phyloP scores from a whole-genome alignment of 2,113 vertebrate genomes.

The Cyphomyrus plagiostoma region DNA sequence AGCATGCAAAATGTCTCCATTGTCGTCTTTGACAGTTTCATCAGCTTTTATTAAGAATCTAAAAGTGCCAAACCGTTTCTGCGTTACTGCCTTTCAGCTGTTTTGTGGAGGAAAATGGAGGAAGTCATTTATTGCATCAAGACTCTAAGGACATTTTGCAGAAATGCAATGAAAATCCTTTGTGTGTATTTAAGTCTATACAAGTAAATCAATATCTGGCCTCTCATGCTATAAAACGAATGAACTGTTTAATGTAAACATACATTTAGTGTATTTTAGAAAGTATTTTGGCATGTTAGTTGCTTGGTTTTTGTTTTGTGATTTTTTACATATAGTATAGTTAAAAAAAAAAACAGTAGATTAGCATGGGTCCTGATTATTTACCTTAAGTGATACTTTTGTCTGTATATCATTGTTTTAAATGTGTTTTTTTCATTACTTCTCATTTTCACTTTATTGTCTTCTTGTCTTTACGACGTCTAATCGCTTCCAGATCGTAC shows the following conservation, averaged over 20 bases:
- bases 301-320: not conserved
- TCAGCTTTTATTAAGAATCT: not conserved
- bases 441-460: not conserved
- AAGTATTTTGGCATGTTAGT: not conserved
- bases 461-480: not conserved
- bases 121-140: not conserved
- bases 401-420: not conserved
- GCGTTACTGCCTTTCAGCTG: not conserved
- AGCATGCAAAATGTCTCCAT: not conserved
- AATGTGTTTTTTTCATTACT: not conserved
- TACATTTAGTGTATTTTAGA: not conserved
- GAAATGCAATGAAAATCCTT: not conserved
- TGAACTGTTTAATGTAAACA: not conserved
- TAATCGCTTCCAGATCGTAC: conserved; percentile 5
- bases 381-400: not conserved
- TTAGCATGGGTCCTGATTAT: not conserved
- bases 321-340: not conserved
- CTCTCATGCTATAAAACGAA: not conserved
- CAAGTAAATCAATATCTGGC: not conserved
- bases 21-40: not conserved
- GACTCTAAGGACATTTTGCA: not conserved
- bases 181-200: not conserved
- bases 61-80: not conserved
- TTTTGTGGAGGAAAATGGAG: not conserved
- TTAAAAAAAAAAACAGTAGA: not conserved